phyloP scores from a whole-genome alignment of 2,113 vertebrate genomes.

The Hystrix brachyura region DNA sequence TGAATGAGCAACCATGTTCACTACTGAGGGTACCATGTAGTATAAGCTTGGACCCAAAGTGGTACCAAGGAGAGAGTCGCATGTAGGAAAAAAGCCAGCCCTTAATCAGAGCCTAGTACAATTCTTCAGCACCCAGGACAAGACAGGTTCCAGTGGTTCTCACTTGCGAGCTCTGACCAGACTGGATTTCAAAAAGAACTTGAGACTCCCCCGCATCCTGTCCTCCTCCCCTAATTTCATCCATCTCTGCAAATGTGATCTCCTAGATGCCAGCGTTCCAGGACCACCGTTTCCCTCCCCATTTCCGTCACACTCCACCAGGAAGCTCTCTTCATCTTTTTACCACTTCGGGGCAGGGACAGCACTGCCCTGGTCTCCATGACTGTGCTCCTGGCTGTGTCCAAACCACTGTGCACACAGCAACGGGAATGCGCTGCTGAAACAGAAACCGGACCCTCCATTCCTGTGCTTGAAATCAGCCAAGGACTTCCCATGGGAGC shows the following conservation, averaged over 20 bases:
- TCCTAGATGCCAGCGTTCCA: background rate
- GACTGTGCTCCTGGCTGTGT: too few species aligned
- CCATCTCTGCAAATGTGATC: background rate
- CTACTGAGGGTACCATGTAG: fast-evolving
- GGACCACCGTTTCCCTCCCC: too few species aligned
- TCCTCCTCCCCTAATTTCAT: background rate
- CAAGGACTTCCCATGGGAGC: background rate
- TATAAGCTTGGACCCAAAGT: background rate
- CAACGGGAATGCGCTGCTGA: background rate
- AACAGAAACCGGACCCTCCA: fast-evolving
- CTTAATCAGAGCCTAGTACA: fast-evolving
- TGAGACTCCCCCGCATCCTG: too few species aligned
- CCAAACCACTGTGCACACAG: background rate
- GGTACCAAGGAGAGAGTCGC: background rate
- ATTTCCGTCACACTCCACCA: background rate
- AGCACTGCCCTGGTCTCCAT: background rate
- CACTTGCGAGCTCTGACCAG: background rate
- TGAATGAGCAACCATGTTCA: fast-evolving
- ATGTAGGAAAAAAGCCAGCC: fast-evolving
- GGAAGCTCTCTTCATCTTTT: background rate
- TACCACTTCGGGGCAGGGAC: background rate
- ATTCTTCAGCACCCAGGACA: background rate
- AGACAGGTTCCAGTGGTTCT: background rate
- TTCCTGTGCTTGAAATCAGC: background rate
- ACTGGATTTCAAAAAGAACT: background rate